Base-by-base conservation (phyloP, 2,888 invertebrate species). In the Caenorhabditis auriculariae region DNA sequence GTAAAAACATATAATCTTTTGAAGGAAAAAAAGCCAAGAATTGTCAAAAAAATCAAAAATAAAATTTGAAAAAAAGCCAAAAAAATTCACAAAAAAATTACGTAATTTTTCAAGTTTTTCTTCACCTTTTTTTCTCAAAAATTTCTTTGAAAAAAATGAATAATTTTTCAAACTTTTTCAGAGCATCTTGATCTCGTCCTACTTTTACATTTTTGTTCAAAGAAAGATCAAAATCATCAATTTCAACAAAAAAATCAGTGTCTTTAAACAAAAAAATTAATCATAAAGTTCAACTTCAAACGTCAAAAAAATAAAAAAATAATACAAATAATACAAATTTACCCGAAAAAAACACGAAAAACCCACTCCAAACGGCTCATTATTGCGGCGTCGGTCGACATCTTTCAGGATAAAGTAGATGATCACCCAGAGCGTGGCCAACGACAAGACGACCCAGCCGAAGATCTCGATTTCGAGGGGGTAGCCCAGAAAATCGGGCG, bases 281-380 rank as follows among this genome's bases (percentile, higher is more conserved):
- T n/a, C n/a, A n/a, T n/a, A n/a, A n/a, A n/a, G n/a, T n/a, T n/a
- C n/a, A n/a, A n/a, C n/a, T n/a, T n/a, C n/a, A n/a, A n/a, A n/a
- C n/a, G n/a, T n/a, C n/a, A n/a, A n/a, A n/a, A n/a, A n/a, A n/a
- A n/a, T n/a, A n/a, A n/a, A n/a, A n/a, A n/a, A n/a, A n/a, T n/a
- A n/a, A n/a, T n/a, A n/a, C n/a, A n/a, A n/a, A n/a, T n/a, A n/a
- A n/a, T n/a, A n/a, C n/a, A n/a, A n/a, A n/a, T n/a, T n/a, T n/a
- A n/a, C n/a, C n/a, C n/a, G n/a, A n/a, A n/a, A n/a, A n/a, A n/a
- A n/a, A n/a, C n/a, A n/a, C n/a, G n/a, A n/a, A n/a, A n/a, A 5
- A 3, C 32, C 32, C 5, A 60, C 62, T 32, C 21, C 47, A 45
- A 62, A 54, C 4, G 62, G 62, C 19, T 62, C 62, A 45, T 47